Base-by-base conservation (phyloP, 2,888 invertebrate species). In the Xiphydria camelus region DNA sequence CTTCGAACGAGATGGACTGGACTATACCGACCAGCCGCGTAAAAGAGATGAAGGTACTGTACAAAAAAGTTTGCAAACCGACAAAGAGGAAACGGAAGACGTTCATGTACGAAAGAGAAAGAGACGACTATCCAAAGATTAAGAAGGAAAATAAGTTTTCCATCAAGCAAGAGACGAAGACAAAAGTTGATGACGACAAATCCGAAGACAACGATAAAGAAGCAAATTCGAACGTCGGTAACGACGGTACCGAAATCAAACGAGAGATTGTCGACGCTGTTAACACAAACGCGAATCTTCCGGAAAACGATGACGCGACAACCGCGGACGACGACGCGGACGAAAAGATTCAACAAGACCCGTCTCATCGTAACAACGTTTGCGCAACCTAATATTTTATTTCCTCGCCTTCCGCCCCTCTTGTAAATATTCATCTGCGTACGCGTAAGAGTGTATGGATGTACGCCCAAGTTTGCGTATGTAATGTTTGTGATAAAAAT, bases 1-100 rank as follows among this genome's bases (percentile, higher is more conserved):
- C 80, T 4, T 57, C 69, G 7, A 68, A 72, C 9, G 76, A 82
- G 9, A 68, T 84, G 54, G 87, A 89, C 57, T 93, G 92, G 92
- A 88, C 88, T 17, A 84, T 91, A 58, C 73, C 79, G 4, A 78
- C 82, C 15, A 78, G 79, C 49, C 76, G 83, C 58, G 77, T 89
- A 0, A 78, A 83, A 58, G 76, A 78, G 38, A 75, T 86, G 61
- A 86, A 87, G 65, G 82, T 82, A 54, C 63, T 80, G 20, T 89
- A 82, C 60, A 82, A 82, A 58, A 76, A 74, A 46, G 74, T 77
- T 31, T 77, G 77, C 60, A 79, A 77, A 22, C 74, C 75, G 2
- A 74, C 74, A 21, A 69, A 72, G 51, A 62, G 75, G 50, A 74
- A 74, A 66, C 68, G 75, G 25, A 69, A 73, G 54, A 68, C 68